Evolutionary conservation across 2,797 vertebrate genomes (phyloP), one percentile per base, ranked within the genome.

Genomic region (Tangara arthus): DNA sequence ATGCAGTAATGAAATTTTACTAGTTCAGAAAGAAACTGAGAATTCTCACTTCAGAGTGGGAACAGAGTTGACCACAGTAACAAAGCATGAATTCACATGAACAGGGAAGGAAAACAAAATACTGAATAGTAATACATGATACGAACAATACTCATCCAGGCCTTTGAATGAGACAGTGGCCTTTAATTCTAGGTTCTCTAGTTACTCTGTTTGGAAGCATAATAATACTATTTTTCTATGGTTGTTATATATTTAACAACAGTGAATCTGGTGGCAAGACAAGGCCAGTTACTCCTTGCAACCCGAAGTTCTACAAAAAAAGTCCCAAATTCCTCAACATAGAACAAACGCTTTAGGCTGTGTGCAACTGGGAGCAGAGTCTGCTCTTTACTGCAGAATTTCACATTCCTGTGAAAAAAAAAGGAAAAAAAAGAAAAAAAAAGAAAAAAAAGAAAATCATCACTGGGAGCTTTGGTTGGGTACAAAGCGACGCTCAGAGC

Each of bases 401-500:
- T 65, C 52, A 84, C 46, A 80, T 60, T 79, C 46, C 44, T 46
- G 22, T 2, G 13, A 11, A 30, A 42, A 53, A 39, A 44, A 39
- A 12, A 26, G 11, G 24, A 13, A 17, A 37, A 24, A 7, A 37
- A 24, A 7, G 3, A 3, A 26, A 17, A 8, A 21, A 30, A 6
- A 5, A n/a, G n/a, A 3, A 18, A 11, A 17, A 10, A 5, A 50
- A 56, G 17, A 23, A 34, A 53, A 30, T 11, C 30, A 60, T 60
- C 64, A 87, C 52, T 64, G 87, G 39, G 83, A 73, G 60, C 56
- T 83, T 83, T 79, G 63, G 80, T 66, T 90, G 0, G 6, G 80
- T 88, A 96, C 95, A 96, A 96, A 95, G 94, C 69, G 23, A 90
- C 14, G 55, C 91, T 90, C 88, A 96, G 90, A 94, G 82, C 69